phyloP scores from a whole-genome alignment of 2,888 invertebrate genomes.

The Lycophotia porphyrea region DNA sequence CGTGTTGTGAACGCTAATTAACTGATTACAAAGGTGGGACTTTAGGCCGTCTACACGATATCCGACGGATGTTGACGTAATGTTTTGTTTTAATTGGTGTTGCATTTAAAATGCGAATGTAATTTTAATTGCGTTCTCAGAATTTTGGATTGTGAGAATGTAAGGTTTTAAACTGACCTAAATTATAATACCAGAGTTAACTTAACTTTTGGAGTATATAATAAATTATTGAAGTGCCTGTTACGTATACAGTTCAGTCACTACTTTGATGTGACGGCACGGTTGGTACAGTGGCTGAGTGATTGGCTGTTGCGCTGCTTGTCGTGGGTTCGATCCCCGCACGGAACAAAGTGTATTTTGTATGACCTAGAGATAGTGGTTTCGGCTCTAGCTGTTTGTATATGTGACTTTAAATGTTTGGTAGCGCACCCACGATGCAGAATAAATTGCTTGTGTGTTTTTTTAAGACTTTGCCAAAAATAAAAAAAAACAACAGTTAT shows the following conservation, averaged over 20 bases:
- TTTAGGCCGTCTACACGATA: conserved; percentile 52
- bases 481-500: not conserved
- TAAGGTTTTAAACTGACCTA: conserved; percentile 26
- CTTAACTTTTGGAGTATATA: not conserved
- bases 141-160: conserved; percentile 17
- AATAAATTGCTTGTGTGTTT: no score
- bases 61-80: conserved; percentile 53
- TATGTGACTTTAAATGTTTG: no score
- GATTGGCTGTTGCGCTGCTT: no score
- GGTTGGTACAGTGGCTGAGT: no score
- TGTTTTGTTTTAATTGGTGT: conserved; percentile 36
- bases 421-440: no score
- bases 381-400: no score
- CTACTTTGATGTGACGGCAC: not conserved
- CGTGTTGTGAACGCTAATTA: conserved; percentile 66
- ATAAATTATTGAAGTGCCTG: not conserved
- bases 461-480: not conserved
- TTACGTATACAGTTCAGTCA: not conserved
- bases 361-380: no score
- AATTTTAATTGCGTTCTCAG: conserved; percentile 19
- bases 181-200: conserved; percentile 5
- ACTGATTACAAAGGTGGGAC: conserved; percentile 65
- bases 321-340: no score
- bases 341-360: no score
- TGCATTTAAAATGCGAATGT: conserved; percentile 36